phyloP scores from a whole-genome alignment of 2,797 vertebrate species.

The Discoglossus pictus region DNA sequence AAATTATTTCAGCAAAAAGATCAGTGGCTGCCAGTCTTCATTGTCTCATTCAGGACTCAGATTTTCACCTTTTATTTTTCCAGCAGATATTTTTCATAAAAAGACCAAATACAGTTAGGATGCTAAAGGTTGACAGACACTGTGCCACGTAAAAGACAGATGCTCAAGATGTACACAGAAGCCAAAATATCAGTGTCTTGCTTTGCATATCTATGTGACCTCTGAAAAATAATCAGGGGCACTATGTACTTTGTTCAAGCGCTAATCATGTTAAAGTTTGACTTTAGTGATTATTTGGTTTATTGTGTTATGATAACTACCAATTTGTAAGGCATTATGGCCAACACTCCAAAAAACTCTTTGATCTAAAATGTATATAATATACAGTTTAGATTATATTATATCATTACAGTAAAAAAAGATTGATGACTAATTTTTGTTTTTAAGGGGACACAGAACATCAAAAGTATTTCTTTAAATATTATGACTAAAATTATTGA shows the following conservation, averaged over 20 bases:
- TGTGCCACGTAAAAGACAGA: conserved; percentile 19
- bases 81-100: conserved; percentile 16
- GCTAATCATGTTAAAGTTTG: not conserved
- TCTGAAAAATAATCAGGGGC: conserved; percentile 5
- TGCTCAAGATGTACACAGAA: conserved; percentile 6
- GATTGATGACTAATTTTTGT: no score
- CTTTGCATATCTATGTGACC: not conserved
- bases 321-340: no score
- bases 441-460: no score
- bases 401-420: no score
- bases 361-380: no score
- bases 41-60: conserved; percentile 24
- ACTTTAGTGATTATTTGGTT: no score
- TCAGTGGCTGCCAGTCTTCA: conserved; percentile 9
- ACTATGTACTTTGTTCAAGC: not conserved
- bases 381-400: no score
- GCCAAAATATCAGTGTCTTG: not conserved
- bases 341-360: no score
- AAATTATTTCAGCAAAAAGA: conserved; percentile 34
- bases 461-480: no score
- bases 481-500: no score
- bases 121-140: conserved; percentile 29
- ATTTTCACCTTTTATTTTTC: conserved; percentile 35
- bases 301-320: no score
- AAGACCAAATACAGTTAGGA: conserved; percentile 26